Conservation (phyloP, 1,140 invertebrate genomes). For the Drosophila repleta region DNA sequence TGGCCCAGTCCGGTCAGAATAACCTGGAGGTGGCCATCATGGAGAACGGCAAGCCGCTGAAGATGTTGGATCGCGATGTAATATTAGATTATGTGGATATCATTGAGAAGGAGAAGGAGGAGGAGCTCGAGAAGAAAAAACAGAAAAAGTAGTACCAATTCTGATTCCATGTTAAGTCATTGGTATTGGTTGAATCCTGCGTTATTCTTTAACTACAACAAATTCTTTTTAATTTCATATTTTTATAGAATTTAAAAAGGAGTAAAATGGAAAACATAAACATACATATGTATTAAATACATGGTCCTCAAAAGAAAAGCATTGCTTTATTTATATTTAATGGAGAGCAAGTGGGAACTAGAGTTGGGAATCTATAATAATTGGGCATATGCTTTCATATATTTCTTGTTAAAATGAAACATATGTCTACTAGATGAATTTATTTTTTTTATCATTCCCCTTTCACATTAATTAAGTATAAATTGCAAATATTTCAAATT, state of each 20-base stretch:
- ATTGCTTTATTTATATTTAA: constrained; percentile 2
- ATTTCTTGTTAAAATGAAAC: no score
- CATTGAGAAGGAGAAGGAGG: constrained; percentile 99
- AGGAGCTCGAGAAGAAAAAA: constrained; percentile 99
- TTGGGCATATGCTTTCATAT: no score
- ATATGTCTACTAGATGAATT: no score
- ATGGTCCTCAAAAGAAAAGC: constrained; percentile 37
- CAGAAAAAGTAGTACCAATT: constrained; percentile 90
- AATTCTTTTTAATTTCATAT: constrained; percentile 45
- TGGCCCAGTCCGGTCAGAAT: constrained; percentile 99
- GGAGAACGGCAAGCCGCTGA: constrained; percentile 91
- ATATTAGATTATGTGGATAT: constrained; percentile 96
- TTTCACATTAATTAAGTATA: not conserved
- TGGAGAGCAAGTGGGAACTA: no score
- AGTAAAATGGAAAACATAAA: constrained; percentile 37
- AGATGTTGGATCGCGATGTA: constrained; percentile 95
- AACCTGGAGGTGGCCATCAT: constrained; percentile 99
- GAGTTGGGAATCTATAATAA: no score
- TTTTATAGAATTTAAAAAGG: constrained; percentile 53
- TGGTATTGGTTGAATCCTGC: not conserved
- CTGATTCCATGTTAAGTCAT: not conserved
- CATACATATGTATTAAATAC: constrained; percentile 69
- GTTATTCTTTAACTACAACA: not conserved
- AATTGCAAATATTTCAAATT: not conserved
- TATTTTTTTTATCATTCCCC: no score